A percentile compares a stretch with the other conserved stretches of the same genome.
Conservation (phyloP, 92 coral and sea anemone genomes). For the Meandrina meandrites region DNA sequence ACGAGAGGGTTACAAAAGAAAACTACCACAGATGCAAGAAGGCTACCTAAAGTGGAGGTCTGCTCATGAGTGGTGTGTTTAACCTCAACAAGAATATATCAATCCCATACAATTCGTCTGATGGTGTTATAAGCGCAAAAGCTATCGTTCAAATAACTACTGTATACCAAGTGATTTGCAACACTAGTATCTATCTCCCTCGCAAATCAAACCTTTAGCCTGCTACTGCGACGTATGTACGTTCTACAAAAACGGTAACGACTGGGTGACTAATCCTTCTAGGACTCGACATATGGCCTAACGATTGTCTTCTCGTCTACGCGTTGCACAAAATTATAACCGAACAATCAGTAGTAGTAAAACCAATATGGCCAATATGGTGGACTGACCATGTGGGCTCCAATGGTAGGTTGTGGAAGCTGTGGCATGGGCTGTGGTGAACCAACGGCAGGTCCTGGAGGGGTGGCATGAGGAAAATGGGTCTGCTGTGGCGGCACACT, state of each 20-base stretch:
- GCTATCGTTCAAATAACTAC: not conserved
- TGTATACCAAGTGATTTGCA: not conserved
- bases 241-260: not conserved
- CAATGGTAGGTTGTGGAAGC: conserved; percentile 38
- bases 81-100: not conserved
- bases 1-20: not conserved
- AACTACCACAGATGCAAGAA: not conserved
- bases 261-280: conserved; percentile 6
- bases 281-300: not conserved
- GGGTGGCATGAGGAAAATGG: conserved; percentile 6
- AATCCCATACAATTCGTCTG: not conserved
- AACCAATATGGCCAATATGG: conserved; percentile 50
- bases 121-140: not conserved
- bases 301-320: not conserved
- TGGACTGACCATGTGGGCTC: conserved; percentile 76
- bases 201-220: not conserved
- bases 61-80: not conserved
- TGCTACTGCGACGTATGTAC: not conserved
- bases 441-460: conserved; percentile 17
- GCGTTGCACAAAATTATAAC: not conserved
- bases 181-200: not conserved
- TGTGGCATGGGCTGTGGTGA: conserved; percentile 39
- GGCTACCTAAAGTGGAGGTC: not conserved
- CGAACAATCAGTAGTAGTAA: conserved; percentile 5
- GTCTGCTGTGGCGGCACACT: conserved; percentile 19